Percentiles rank a stretch among this genome's conserved stretches.
Conservation (phyloP, 2,888 invertebrate species). For the Conomelus anceps region DNA sequence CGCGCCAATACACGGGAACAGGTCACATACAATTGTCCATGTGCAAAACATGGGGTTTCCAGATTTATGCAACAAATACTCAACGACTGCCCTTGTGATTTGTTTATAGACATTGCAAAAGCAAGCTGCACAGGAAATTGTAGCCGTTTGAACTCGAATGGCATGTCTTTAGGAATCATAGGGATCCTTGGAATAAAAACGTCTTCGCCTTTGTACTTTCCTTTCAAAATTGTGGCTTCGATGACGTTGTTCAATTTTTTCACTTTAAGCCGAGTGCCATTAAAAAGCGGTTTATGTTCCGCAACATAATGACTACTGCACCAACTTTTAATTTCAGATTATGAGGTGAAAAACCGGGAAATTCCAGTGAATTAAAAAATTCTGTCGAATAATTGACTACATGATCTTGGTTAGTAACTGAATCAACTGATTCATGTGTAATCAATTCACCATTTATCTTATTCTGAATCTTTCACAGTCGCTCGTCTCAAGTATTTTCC, state of each 20-base stretch:
- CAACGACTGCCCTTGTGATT: constrained; percentile 15
- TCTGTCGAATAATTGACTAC: not conserved
- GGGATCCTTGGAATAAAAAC: constrained; percentile 31
- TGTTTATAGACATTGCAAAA: constrained; percentile 11
- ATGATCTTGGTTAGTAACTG: not conserved
- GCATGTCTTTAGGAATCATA: constrained; percentile 24
- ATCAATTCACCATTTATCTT: no score
- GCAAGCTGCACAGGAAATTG: not conserved
- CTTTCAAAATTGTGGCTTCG: constrained; percentile 33
- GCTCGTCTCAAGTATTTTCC: no score
- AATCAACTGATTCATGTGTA: not conserved
- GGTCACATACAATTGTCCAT: constrained; percentile 15
- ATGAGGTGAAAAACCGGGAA: constrained; percentile 10
- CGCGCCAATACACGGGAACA: no score
- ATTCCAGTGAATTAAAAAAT: not conserved
- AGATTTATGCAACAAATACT: no score
- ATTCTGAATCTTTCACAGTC: no score
- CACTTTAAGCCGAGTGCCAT: constrained; percentile 35
- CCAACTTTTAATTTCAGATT: constrained; percentile 34
- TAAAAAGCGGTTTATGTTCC: constrained; percentile 36
- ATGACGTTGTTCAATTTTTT: constrained; percentile 34
- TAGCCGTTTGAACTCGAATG: constrained; percentile 1
- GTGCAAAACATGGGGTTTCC: constrained; percentile 12
- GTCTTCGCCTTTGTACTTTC: constrained; percentile 33
- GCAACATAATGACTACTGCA: constrained; percentile 33